These are phyloP conservation scores for Pantherophis guttatus DNA, from an alignment of 2,113 vertebrate species.

Conservation along the genomic window DNA sequence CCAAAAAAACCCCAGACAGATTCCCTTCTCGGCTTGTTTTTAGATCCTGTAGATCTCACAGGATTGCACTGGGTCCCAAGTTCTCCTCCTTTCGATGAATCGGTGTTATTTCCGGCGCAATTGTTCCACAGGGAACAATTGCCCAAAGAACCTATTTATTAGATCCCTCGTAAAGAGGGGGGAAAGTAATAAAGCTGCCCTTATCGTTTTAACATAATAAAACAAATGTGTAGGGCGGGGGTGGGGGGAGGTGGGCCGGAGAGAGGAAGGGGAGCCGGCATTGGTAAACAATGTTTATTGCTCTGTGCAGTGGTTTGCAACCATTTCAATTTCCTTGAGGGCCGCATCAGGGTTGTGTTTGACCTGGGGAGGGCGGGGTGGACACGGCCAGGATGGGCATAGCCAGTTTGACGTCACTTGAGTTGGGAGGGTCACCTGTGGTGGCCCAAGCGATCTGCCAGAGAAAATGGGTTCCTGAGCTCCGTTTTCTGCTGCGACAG, in stretches of 20 bases:
- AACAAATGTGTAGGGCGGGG: not conserved
- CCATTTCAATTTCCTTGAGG: no score
- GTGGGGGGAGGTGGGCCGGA: fast-evolving
- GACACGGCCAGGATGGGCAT: no score
- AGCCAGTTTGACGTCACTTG: no score
- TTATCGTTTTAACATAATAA: conserved; percentile 38
- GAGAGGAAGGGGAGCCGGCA: not conserved
- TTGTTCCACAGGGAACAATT: conserved; percentile 68
- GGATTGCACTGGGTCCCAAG: conserved; percentile 7
- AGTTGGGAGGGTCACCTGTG: no score
- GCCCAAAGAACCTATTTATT: conserved; percentile 73
- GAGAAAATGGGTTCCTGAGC: no score
- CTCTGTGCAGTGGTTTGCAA: not conserved
- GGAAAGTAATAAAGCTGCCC: conserved; percentile 51
- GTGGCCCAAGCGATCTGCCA: no score
- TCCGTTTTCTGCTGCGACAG: no score
- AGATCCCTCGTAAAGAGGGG: conserved; percentile 68
- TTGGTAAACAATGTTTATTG: not conserved
- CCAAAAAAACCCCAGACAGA: not conserved
- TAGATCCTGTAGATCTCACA: not conserved
- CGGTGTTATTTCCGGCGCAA: conserved; percentile 66
- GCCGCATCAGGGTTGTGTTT: no score
- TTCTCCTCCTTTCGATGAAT: not conserved
- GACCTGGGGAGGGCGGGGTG: no score
- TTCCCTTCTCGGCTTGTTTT: not conserved